Percentiles rank a stretch among this genome's conserved stretches.
These are phyloP conservation scores for Chelonia mydas DNA, from an alignment of 2,797 vertebrate genomes.

Conservation along the genomic window DNA sequence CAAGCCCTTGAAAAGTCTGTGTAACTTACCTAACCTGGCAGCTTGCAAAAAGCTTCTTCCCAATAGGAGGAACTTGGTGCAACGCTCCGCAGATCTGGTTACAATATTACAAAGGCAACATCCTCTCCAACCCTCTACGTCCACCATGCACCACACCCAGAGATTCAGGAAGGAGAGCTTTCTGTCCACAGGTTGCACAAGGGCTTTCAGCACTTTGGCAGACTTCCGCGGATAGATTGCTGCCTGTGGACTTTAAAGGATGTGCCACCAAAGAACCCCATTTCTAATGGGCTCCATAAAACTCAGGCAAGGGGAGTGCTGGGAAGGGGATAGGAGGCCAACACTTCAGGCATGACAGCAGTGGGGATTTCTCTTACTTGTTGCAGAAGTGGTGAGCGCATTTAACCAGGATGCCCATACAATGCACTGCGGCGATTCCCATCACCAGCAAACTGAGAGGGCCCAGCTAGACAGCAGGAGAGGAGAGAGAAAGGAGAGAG, in stretches of 20 bases:
- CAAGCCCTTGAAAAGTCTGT: neutral
- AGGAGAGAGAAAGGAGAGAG: neutral
- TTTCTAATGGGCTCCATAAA: neutral
- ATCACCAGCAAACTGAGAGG: slow-evolving; percentile 92
- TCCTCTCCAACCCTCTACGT: neutral
- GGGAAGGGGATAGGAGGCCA: neutral
- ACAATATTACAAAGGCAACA: neutral
- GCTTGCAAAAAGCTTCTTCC: neutral
- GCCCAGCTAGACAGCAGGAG: slow-evolving; percentile 84
- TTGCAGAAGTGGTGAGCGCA: slow-evolving; percentile 92
- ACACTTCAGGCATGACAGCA: rapidly evolving
- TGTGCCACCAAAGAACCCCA: neutral
- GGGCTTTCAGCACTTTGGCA: neutral
- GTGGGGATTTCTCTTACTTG: slow-evolving; percentile 84
- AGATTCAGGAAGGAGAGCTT: neutral
- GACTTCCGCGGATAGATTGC: neutral
- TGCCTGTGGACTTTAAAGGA: neutral
- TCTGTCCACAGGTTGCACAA: neutral
- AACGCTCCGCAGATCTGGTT: neutral
- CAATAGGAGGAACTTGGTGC: neutral
- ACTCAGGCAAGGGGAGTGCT: neutral
- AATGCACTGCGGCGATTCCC: slow-evolving; percentile 93
- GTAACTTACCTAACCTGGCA: neutral
- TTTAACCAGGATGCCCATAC: slow-evolving; percentile 93
- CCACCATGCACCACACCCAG: neutral